phyloP scores from a whole-genome alignment of 1,140 invertebrate species.

The Neodiprion pinetum region DNA sequence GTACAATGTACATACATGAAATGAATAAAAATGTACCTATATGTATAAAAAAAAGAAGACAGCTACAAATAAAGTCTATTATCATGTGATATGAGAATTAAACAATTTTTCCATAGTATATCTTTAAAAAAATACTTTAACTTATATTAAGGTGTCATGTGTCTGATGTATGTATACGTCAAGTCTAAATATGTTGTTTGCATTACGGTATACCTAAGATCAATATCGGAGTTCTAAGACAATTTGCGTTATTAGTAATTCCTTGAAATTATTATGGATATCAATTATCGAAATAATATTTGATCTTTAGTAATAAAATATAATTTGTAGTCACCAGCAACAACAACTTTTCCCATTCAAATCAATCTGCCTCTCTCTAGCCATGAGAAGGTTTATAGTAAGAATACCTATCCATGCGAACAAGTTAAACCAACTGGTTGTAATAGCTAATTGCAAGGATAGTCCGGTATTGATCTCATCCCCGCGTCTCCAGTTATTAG shows the following conservation, averaged over 20 bases:
- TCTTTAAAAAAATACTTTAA: too few species aligned
- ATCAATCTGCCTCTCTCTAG: slow-evolving; percentile 45
- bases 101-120: slow-evolving; percentile 1
- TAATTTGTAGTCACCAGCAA: slow-evolving; percentile 28
- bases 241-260: too few species aligned
- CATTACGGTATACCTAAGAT: too few species aligned
- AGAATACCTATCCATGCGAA: slow-evolving; percentile 62
- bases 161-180: too few species aligned
- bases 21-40: slow-evolving; percentile 44
- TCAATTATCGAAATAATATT: slow-evolving; percentile 6
- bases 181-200: too few species aligned
- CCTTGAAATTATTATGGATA: not conserved
- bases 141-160: too few species aligned
- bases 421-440: slow-evolving; percentile 67
- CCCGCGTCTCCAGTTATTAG: slow-evolving; percentile 63
- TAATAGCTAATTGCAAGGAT: slow-evolving; percentile 66
- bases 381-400: slow-evolving; percentile 63
- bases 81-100: slow-evolving; percentile 26
- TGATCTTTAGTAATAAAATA: not conserved
- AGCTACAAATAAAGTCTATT: slow-evolving; percentile 44
- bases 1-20: slow-evolving; percentile 36
- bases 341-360: slow-evolving; percentile 41
- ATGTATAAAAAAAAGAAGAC: slow-evolving; percentile 33
- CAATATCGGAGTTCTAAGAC: too few species aligned
- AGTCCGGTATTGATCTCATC: slow-evolving; percentile 70